phyloP scores from a whole-genome alignment of 2,113 vertebrate genomes.

The Sprattus sprattus region DNA sequence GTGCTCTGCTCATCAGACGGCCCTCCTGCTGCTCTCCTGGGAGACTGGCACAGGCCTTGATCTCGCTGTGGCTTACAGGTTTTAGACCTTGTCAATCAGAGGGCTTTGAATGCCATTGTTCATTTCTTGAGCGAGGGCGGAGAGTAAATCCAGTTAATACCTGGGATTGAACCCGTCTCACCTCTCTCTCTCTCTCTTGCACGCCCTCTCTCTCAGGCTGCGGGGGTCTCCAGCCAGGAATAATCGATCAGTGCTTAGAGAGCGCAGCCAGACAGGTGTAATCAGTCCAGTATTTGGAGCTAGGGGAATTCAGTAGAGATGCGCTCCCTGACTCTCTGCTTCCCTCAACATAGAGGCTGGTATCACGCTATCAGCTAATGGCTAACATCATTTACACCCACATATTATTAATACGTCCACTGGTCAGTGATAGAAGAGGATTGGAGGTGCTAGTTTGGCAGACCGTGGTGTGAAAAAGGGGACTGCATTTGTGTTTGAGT shows the following conservation, averaged over 20 bases:
- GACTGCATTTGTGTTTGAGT: background rate
- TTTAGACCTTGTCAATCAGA: background rate
- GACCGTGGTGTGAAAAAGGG: background rate
- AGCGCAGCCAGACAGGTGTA: background rate
- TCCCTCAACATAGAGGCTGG: background rate
- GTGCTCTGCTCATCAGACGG: background rate
- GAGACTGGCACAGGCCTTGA: background rate
- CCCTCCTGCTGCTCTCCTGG: background rate
- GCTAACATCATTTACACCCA: background rate
- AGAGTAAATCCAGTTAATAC: constrained; percentile 25
- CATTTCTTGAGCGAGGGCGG: background rate
- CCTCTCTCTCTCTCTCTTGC: background rate
- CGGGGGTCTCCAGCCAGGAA: background rate
- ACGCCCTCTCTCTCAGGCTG: background rate
- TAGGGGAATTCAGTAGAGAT: background rate
- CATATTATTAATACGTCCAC: background rate
- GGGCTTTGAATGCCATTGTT: background rate
- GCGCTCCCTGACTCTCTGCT: background rate
- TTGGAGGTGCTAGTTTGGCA: background rate
- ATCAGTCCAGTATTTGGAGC: background rate
- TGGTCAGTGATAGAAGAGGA: background rate
- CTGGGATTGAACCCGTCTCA: constrained; percentile 2
- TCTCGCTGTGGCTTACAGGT: background rate
- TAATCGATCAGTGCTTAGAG: background rate
- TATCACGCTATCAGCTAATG: background rate